Evolutionary conservation across 2,888 invertebrate species (phyloP), one percentile per base, ranked within the genome.

Genomic region (Pinctada fucata): DNA sequence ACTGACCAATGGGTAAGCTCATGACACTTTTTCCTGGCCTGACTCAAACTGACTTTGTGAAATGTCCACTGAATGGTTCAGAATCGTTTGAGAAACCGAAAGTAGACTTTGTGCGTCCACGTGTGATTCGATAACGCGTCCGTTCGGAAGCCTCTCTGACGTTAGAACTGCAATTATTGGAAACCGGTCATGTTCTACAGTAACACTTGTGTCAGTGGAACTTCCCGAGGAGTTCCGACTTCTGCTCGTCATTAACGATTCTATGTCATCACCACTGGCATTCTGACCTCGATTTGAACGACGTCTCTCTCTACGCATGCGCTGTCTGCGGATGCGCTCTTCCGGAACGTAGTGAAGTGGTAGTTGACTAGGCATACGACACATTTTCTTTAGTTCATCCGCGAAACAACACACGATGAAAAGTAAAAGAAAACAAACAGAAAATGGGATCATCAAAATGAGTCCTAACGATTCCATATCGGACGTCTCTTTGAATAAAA

Each of bases 371-470:
- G 86, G 86, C 75, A 86, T 78, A 49, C 84, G 79, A 52, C 83
- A 84, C 64, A 86, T 84, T 51, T 81, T 77, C 75, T 86, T 86
- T n/a, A 86, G 76, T 69, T 85, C 79, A 31, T 86, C 86, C 2
- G 86, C 86, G 75, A 83, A 86, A 75, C 86, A 86, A 50, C 86
- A 86, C 10, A 86, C 85, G 6, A 85, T 69, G 64, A 86, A 86
- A 2, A 86, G 63, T 1, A 86, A 67, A 13, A 84, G 72, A 70
- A 86, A 86, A 76, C 85, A 86, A 6, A 86, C 82, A 47, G 80
- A 77, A 67, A 86, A 86, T 45, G 86, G 86, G 76, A 86, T 85
- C 16, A 86, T 63, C n/a, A 86, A 73, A 49, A 84, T 82, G 52
- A 85, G 76, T 65, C 86, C 82, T 1, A 86, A 78, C 50, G 86